Evolutionary conservation across 2,888 invertebrate genomes (phyloP), one percentile per base, ranked within the genome.

Genomic region (Drosophila mercatorum): DNA sequence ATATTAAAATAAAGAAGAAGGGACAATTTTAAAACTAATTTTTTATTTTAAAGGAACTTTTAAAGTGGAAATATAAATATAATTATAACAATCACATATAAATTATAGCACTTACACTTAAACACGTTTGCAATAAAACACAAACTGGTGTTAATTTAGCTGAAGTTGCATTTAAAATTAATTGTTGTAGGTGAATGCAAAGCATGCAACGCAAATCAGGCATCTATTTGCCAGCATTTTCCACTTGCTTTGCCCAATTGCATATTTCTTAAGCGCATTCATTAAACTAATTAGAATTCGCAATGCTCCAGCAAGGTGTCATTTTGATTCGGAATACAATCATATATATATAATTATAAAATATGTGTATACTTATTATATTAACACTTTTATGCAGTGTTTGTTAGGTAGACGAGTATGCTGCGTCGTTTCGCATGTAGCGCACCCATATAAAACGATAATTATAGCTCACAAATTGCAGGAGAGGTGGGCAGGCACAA

Each of bases 391-490:
- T 28, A 3, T 28, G 28, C 28, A 28, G 31, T 65, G 43, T 22
- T n/a, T 6, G 17, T 46, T 34, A 51, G 41, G 12, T 26, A 40
- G 12, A 8, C 8, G 28, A n/a, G 49, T 64, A 62, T 65, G 31
- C 67, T 61, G 43, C 60, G 67, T 31, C 36, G 64, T 22, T 40
- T 56, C 17, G 36, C 47, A 31, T 68, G 76, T 71, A 80, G 80
- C 80, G 77, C 80, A 80, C 80, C 80, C 76, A 80, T 78, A 63
- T 67, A 28, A 63, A 61, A 71, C 53, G 56, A 65, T 86, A 83
- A 83, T 88, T 83, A 83, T 69, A 64, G 72, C 60, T 67, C 62
- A 64, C 75, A 75, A 88, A 80, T 82, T 72, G 83, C 69, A 52
- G 78, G 73, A 79, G 64, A 76, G 83, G 80, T 68, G 80, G 86